Evolutionary conservation across 2,888 invertebrate genomes (phyloP), one percentile per base, ranked within the genome.

Genomic region (Psococerastis gibbosa): DNA sequence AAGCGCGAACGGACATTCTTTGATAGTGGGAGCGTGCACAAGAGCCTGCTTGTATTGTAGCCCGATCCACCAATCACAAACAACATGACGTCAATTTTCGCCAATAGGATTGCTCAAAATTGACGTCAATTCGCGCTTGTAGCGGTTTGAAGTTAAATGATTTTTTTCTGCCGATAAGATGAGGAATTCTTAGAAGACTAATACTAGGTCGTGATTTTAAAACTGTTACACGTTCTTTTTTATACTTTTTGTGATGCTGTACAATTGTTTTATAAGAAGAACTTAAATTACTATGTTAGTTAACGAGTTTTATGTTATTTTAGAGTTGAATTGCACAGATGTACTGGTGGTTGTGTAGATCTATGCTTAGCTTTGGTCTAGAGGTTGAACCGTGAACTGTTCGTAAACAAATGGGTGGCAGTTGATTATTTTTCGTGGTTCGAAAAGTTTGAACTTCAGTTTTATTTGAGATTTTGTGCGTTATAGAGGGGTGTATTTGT

Each of bases 361-460:
- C 27, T 11, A 27, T 11, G 27, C 11, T 27, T 27, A 27, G 6
- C 27, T 27, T 27, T 9, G 8, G 27, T 9, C 8, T 6, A 27
- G 11, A 27, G 27, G 27, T 6, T 27, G 6, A 27, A 11, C 6
- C 27, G 27, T 9, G 27, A 27, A 11, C 27, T 27, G 11, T 6
- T 27, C 27, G 27, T 27, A 27, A 38, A 38, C 38, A 38, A 38
- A 38, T 38, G 38, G 38, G 38, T 38, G 38, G 18, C 38, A 38
- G 38, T 38, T 38, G 38, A 38, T 38, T 20, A 22, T 38, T 38
- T 38, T 38, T 38, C 38, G 17, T 20, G 15, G 38, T 38, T 20
- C 38, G 22, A 38, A 38, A 18, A 18, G 17, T 38, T 20, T n/a
- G 22, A 38, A 20, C n/a, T n/a, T n/a, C 38, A 38, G n/a, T 38